These are phyloP conservation scores for Gadus chalcogrammus DNA, from an alignment of 2,113 vertebrate genomes.

Conservation along the genomic window DNA sequence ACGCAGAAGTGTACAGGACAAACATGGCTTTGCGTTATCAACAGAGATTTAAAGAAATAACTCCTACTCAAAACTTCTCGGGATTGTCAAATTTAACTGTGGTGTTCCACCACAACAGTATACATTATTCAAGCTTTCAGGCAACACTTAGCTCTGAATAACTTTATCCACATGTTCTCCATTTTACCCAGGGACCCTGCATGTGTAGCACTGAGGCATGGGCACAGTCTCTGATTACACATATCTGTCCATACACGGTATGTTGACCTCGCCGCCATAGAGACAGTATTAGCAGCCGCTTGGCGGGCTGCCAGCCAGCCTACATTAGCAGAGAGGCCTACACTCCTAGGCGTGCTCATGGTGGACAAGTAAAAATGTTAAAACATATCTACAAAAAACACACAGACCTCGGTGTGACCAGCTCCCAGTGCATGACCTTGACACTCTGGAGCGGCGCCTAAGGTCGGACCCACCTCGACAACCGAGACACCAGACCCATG, in stretches of 20 bases:
- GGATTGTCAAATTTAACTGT: too few species aligned
- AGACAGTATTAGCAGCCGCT: conserved; percentile 75
- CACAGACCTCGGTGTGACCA: background rate
- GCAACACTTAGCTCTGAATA: background rate
- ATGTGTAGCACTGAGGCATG: conserved; percentile 19
- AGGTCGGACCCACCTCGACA: background rate
- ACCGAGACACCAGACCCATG: conserved; percentile 4
- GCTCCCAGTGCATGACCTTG: background rate
- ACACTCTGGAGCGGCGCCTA: conserved; percentile 2
- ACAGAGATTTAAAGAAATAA: background rate
- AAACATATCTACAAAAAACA: conserved; percentile 25
- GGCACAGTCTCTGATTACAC: conserved; percentile 62
- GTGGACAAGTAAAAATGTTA: conserved; percentile 1
- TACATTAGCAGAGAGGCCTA: conserved; percentile 11
- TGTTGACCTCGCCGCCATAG: conserved; percentile 55
- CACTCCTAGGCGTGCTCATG: background rate
- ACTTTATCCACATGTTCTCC: background rate
- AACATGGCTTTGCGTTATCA: background rate
- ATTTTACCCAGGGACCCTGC: background rate
- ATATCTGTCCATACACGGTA: conserved; percentile 70
- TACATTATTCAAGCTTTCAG: too few species aligned
- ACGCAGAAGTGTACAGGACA: too few species aligned
- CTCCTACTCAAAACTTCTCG: background rate
- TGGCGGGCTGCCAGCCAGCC: conserved; percentile 63
- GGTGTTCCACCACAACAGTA: too few species aligned